phyloP scores from a whole-genome alignment of 2,113 vertebrate species.

The Synodontis membranacea region DNA sequence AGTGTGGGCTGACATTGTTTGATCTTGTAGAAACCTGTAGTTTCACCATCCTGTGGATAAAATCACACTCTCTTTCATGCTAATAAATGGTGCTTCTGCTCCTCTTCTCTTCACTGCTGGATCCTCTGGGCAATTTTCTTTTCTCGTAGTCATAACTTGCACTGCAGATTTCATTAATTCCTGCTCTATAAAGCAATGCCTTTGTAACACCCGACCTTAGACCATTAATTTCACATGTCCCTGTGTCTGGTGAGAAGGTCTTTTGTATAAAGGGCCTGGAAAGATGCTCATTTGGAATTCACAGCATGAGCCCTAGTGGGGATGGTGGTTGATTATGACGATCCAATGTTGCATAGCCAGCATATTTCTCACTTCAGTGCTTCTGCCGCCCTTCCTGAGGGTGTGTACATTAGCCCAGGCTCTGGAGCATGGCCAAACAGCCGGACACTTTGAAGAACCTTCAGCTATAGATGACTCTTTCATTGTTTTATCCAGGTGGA shows the following conservation, averaged over 20 bases:
- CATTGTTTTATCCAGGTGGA: constrained; percentile 35
- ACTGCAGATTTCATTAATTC: constrained; percentile 6
- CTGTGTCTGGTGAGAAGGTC: neutral
- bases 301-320: constrained; percentile 8
- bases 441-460: constrained; percentile 49
- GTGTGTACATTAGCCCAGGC: constrained; percentile 2
- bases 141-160: neutral
- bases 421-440: constrained; percentile 52
- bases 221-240: constrained; percentile 1
- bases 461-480: constrained; percentile 29
- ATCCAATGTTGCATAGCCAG: constrained; percentile 63
- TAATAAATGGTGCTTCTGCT: neutral
- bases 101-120: neutral
- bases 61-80: neutral
- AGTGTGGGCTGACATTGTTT: constrained; percentile 28
- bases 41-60: neutral
- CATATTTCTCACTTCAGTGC: constrained; percentile 61
- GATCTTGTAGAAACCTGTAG: constrained; percentile 1
- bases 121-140: neutral
- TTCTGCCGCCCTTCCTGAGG: constrained; percentile 48
- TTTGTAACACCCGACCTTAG: neutral
- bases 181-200: neutral
- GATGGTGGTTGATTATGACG: constrained; percentile 22
- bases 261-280: neutral
- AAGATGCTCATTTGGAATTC: constrained; percentile 34